Base-by-base conservation (phyloP, 2,888 invertebrate genomes). In the Cyclophora punctaria region DNA sequence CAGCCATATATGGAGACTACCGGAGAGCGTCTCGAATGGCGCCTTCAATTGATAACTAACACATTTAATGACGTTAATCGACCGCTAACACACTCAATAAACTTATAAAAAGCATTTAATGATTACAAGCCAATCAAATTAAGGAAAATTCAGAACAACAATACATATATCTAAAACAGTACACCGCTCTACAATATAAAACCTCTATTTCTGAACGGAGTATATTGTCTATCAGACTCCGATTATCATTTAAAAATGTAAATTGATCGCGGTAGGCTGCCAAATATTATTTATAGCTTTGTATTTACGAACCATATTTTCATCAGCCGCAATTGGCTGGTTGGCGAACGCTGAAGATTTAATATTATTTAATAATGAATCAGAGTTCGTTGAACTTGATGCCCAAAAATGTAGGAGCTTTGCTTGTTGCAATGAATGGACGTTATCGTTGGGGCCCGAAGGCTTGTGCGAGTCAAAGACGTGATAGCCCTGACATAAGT, bases 401-500 rank as follows among this genome's bases (percentile, higher is more conserved):
- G 59, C 71, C 71, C 52, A 71, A 77, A 74, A 77, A 71, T 60
- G 64, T 59, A 62, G 37, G 66, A 64, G 66, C 20, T 20, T 20
- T 20, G 20, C 20, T 60, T 53, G 62, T 62, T 60, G 62, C 65
- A 67, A 75, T 79, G 73, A 79, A 81, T 78, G 70, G 69, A 66
- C 57, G 62, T 64, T 70, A 69, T 73, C 67, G 66, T 63, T 63
- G 67, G 75, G 66, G 63, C 65, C 71, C 64, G 57, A 55, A 52
- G 62, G 57, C 63, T 57, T 67, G 64, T 66, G 57, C 69, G 62
- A 66, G 55, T 70, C 74, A 69, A 75, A 75, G 69, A 67, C 71
- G 73, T 68, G 71, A 73, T 79, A 78, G 69, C 85, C 86, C 77
- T 86, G 86, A 86, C 85, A 86, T 80, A 75, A 78, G 81, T 75